Conservation (phyloP, 2,113 vertebrate species). For the Misgurnus anguillicaudatus region DNA sequence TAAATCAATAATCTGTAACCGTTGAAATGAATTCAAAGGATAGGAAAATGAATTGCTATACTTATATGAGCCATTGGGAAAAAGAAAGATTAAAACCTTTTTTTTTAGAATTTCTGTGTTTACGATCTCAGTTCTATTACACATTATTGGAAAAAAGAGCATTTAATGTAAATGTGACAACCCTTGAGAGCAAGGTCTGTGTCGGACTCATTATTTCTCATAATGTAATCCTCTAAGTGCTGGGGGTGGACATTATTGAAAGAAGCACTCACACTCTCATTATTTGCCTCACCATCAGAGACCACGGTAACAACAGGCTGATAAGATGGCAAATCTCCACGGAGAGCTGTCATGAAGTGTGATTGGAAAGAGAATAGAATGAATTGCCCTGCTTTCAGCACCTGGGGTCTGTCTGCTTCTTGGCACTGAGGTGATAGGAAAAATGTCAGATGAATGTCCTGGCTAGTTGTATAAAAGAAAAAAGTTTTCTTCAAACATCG, state of each 20-base stretch:
- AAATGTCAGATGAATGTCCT: conserved; percentile 32
- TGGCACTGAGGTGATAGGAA: conserved; percentile 18
- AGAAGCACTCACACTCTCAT: conserved; percentile 12
- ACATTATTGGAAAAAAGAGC: background rate
- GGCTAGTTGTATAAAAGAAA: background rate
- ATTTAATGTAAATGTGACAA: conserved; percentile 15
- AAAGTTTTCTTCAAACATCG: background rate
- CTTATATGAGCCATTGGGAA: background rate
- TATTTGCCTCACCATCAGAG: conserved; percentile 41
- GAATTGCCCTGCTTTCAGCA: conserved; percentile 40
- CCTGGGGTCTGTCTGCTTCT: conserved; percentile 48
- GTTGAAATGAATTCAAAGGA: background rate
- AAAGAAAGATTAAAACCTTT: background rate
- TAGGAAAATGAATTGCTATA: background rate
- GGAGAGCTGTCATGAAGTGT: conserved; percentile 32
- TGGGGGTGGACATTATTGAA: conserved; percentile 24
- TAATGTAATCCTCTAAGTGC: conserved; percentile 30
- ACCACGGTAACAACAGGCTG: conserved; percentile 33
- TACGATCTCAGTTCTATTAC: background rate
- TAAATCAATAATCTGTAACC: background rate
- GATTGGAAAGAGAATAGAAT: conserved; percentile 47
- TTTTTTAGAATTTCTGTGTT: no score
- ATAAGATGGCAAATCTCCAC: conserved; percentile 42
- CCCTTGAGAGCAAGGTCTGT: background rate
- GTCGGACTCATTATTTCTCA: conserved; percentile 24